These are phyloP conservation scores for Drosophila recens DNA, from an alignment of 2,888 invertebrate species.

Conservation along the genomic window DNA sequence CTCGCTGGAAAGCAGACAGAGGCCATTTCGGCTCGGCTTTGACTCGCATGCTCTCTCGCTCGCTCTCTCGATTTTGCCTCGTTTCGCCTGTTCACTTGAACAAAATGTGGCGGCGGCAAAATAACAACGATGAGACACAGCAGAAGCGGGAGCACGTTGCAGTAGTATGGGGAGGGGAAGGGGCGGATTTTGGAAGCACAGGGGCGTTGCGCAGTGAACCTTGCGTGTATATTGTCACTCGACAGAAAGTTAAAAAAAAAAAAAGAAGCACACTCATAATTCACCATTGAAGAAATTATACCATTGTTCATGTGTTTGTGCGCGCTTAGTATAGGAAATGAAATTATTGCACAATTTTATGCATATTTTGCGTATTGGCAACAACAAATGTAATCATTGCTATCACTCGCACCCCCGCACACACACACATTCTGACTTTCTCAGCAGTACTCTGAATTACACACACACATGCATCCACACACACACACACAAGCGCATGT, in stretches of 20 bases:
- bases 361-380: conserved; percentile 61
- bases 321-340: conserved; percentile 42
- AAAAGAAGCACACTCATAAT: conserved; percentile 29
- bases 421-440: conserved; percentile 18
- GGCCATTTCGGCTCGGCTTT: conserved; percentile 32
- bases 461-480: conserved; percentile 21
- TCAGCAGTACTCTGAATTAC: conserved; percentile 35
- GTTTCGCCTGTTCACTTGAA: conserved; percentile 27
- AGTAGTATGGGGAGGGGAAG: conserved; percentile 39
- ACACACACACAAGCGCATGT: conserved; percentile 28
- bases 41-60: conserved; percentile 12
- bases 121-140: conserved; percentile 72
- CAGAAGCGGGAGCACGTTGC: conserved; percentile 58
- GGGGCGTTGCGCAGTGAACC: conserved; percentile 77
- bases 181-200: conserved; percentile 35
- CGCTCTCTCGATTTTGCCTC: conserved; percentile 10
- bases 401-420: conserved; percentile 22
- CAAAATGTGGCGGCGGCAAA: conserved; percentile 73
- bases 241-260: conserved; percentile 24
- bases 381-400: conserved; percentile 36
- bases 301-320: conserved; percentile 32
- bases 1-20: conserved; percentile 12
- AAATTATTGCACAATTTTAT: conserved; percentile 76
- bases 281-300: conserved; percentile 7
- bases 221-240: conserved; percentile 67